phyloP scores from a whole-genome alignment of 2,888 invertebrate genomes.

The Podabrus alpinus region DNA sequence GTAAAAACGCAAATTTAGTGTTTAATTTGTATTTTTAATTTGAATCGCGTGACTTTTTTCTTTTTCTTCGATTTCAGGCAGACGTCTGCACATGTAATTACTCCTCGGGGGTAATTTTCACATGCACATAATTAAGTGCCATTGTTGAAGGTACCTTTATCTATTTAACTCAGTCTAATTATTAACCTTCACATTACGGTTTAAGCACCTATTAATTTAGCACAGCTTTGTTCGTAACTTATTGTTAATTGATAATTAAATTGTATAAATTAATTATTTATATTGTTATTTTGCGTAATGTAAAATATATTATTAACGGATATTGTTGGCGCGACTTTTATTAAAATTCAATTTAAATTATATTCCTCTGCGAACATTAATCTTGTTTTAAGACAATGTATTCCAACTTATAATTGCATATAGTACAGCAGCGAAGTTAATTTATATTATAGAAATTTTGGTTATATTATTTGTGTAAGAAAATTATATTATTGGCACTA shows the following conservation, averaged over 20 bases:
- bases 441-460: not conserved
- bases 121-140: constrained; percentile 5
- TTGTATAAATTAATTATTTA: not conserved
- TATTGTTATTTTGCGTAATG: not conserved
- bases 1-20: not conserved
- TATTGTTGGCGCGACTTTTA: not conserved
- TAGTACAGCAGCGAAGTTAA: not conserved
- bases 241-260: not conserved
- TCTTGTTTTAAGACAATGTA: not conserved
- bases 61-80: not conserved
- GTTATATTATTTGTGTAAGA: not conserved
- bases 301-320: not conserved
- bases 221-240: not conserved
- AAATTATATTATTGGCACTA: not conserved
- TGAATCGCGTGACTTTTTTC: not conserved
- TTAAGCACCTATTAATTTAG: constrained; percentile 1
- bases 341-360: not conserved
- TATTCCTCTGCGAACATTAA: not conserved
- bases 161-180: constrained; percentile 8
- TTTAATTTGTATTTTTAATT: not conserved
- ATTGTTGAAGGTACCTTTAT: constrained; percentile 2
- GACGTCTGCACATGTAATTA: not conserved
- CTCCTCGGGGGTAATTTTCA: not conserved
- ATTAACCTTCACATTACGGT: constrained; percentile 12
- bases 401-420: not conserved